These are phyloP conservation scores for Clistopyga incitator DNA, from an alignment of 2,888 invertebrate species.

Conservation along the genomic window DNA sequence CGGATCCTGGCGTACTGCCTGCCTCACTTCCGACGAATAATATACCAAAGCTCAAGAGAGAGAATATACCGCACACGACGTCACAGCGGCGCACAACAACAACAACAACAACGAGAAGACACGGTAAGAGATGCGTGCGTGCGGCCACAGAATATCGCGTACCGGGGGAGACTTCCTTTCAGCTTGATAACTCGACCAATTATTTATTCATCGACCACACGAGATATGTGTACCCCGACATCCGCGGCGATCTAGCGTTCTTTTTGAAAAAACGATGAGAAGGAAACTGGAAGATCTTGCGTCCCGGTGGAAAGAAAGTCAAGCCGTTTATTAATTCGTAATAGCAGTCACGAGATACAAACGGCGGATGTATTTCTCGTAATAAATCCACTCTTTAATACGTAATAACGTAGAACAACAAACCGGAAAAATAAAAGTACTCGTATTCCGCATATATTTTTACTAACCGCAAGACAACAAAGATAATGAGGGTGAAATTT, in stretches of 20 bases:
- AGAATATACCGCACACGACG: conserved; percentile 18
- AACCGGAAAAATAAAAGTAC: too few relatives aligned
- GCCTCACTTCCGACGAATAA: conserved; percentile 49
- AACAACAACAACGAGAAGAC: conserved; percentile 36
- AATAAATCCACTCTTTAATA: background rate
- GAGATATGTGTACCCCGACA: conserved; percentile 39
- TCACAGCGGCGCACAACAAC: conserved; percentile 23
- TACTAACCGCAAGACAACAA: too few relatives aligned
- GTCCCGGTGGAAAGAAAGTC: conserved; percentile 34
- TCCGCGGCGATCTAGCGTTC: conserved; percentile 9
- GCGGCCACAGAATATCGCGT: conserved; percentile 16
- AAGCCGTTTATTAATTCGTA: conserved; percentile 19
- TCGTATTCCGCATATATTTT: too few relatives aligned
- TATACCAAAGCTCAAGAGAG: conserved; percentile 20
- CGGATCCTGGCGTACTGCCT: conserved; percentile 22
- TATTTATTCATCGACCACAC: conserved; percentile 47
- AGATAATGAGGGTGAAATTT: too few relatives aligned
- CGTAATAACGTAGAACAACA: background rate
- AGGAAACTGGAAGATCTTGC: conserved; percentile 28
- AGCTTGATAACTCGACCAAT: conserved; percentile 46
- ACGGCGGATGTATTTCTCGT: background rate
- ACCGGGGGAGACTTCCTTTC: conserved; percentile 46
- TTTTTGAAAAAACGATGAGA: conserved; percentile 16
- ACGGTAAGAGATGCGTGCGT: conserved; percentile 45
- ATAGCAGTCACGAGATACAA: conserved; percentile 6